Base-by-base conservation (phyloP, 2,113 vertebrate genomes). In the Ciconia boyciana region DNA sequence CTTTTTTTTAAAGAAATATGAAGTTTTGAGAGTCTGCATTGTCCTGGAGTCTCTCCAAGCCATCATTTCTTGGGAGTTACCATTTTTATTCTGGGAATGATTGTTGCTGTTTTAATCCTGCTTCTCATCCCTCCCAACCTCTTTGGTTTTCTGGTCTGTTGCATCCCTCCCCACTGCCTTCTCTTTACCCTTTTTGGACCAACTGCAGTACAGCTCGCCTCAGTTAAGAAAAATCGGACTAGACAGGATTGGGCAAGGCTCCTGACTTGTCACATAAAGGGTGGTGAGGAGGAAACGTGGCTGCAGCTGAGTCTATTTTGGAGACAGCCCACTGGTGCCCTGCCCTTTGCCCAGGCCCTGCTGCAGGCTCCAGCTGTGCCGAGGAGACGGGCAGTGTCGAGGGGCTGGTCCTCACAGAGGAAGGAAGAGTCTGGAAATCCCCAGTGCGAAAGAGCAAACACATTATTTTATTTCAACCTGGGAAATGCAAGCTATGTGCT, bases 341-440 rank as follows among this genome's bases (percentile, higher is more conserved):
- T 92, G 94, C 87, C 87, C 87, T 95, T 79, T 87, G 90, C 93
- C 78, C 29, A 0, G 29, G 64, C 34, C 19, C 31, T 58, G 68
- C 31, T 5, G 1, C 55, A 4, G 79, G 55, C 80, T 89, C 87
- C 80, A 62, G 91, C 91, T 71, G 86, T 54, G 69, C 89, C 0
- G 9, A 52, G 32, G 69, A 66, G 7, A 34, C 4, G 5, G 0
- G 52, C 91, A 1, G 26, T 0, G 6, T 1, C 2, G 2, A 29
- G 52, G 66, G 62, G 43, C 46, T 28, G 36, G 54, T 29, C 43
- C 31, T 52, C 1, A 0, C 0, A 2, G 21, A 36, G n/a, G 65
- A 78, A 80, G 55, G 60, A 80, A 77, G 22, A 87, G 46, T 39
- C 43, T 90, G 93, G 93, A 94, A 91, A 95, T 80, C 87, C 84